Evolutionary conservation across 2,888 invertebrate species (phyloP), one percentile per base, ranked within the genome.

Genomic region (Andricus quercusramuli): DNA sequence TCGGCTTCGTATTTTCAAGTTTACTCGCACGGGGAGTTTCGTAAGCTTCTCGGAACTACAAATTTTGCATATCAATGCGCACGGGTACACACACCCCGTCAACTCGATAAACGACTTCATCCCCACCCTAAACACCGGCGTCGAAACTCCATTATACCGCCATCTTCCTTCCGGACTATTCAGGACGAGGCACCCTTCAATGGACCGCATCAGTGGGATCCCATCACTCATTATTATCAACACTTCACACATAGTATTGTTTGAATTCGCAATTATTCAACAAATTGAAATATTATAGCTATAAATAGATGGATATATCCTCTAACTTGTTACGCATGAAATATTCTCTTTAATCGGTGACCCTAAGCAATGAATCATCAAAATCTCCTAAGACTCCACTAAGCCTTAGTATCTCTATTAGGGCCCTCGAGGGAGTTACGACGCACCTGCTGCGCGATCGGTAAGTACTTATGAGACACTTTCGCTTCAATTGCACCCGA

Each of bases 51-150:
- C 47, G 70, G 78, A 80, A 80, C 80, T 77, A 80, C 78, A 80
- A 80, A 80, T 80, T 80, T 80, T 80, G 80, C 80, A 80, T 80
- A 80, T 80, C 80, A 80, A 80, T 78, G 70, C 65, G 64, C 80
- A 56, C 65, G 70, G 64, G 64, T 87, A 86, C 85, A 86, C 83
- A 82, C 86, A 79, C 82, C 83, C 84, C 79, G 84, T 87, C 87
- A 86, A 86, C 86, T 88, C 88, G 87, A 89, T 88, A 89, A 89
- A 89, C 86, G 87, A 84, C 86, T 85, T 82, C 77, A 76, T 81
- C 44, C 44, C 68, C 25, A 47, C 44, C 17, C 8, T 6, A 47
- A 68, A 47, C 47, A 25, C 47, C 68, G 29, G 47, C 25, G 47
- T 47, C 68, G 47, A 68, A 47, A 68, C 22, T 44, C 68, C 47